These are phyloP conservation scores for Grapholita molesta DNA, from an alignment of 1,140 invertebrate species.

Conservation along the genomic window DNA sequence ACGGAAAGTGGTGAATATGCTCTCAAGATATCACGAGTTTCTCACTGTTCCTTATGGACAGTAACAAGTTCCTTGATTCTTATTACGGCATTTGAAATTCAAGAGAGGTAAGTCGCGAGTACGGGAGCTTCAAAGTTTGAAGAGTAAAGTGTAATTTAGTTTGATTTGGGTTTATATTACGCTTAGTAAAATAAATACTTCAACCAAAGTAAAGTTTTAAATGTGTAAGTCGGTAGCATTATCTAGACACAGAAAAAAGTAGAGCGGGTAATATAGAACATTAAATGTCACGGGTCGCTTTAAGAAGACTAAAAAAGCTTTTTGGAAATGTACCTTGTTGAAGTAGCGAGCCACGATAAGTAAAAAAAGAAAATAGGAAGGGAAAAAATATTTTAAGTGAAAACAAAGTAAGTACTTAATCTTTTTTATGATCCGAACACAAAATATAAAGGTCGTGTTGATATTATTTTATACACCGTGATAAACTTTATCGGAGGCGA, in stretches of 20 bases:
- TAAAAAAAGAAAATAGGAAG: too few relatives aligned
- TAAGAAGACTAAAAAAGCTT: too few relatives aligned
- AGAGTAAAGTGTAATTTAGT: neutral
- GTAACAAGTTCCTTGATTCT: conserved; percentile 15
- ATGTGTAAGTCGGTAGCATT: too few relatives aligned
- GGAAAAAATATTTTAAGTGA: neutral
- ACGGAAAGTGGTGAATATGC: conserved; percentile 34
- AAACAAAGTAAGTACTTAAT: conserved; percentile 30
- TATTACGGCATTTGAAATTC: conserved; percentile 7
- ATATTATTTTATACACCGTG: conserved; percentile 28
- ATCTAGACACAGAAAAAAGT: too few relatives aligned
- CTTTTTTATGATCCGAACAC: conserved; percentile 30
- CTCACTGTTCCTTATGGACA: conserved; percentile 9
- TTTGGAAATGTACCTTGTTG: too few relatives aligned
- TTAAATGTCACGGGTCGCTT: too few relatives aligned
- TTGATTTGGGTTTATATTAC: neutral
- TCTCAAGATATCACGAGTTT: conserved; percentile 17
- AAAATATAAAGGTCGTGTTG: conserved; percentile 32
- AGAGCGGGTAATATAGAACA: too few relatives aligned
- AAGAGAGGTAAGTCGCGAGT: conserved; percentile 13
- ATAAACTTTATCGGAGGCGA: conserved; percentile 32
- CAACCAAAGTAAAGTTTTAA: neutral
- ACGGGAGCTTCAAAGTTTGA: neutral
- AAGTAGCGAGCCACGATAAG: too few relatives aligned
- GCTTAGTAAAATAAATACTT: neutral